Conservation (phyloP, 64 coral and sea anemone species). For the Pachyseris speciosa region DNA sequence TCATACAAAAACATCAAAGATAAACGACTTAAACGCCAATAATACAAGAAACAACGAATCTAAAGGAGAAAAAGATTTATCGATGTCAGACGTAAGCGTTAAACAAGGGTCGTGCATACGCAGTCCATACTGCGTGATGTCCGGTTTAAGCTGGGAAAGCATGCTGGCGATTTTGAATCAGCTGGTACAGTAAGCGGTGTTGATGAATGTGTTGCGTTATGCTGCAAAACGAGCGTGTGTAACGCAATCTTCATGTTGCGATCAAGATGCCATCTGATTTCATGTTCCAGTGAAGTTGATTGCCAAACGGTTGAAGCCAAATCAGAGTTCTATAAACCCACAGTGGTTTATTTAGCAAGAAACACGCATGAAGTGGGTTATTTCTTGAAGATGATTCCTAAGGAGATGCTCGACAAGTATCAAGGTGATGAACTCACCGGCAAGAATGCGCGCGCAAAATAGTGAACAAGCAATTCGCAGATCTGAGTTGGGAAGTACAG, state of each 20-base stretch:
- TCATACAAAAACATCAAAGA: constrained; percentile 15
- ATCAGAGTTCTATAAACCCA: constrained; percentile 78
- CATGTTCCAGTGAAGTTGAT: constrained; percentile 66
- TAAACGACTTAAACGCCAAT: background rate
- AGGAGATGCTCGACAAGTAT: constrained; percentile 31
- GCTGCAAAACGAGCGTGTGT: constrained; percentile 65
- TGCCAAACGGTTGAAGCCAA: constrained; percentile 65
- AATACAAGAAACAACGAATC: background rate
- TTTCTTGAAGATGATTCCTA: constrained; percentile 72
- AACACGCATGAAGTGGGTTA: constrained; percentile 33
- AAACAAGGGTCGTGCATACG: constrained; percentile 41
- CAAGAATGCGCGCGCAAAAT: background rate
- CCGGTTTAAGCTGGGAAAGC: constrained; percentile 76
- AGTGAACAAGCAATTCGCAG: background rate
- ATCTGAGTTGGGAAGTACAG: background rate
- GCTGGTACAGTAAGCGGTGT: constrained; percentile 48
- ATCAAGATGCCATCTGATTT: constrained; percentile 73
- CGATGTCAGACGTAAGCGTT: background rate
- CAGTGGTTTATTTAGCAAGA: constrained; percentile 69
- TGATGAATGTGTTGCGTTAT: constrained; percentile 73
- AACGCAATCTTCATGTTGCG: constrained; percentile 89
- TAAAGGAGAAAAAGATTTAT: background rate
- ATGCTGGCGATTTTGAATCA: constrained; percentile 78
- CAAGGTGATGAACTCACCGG: background rate
- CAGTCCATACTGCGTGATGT: constrained; percentile 62